Percentiles rank a stretch among this genome's conserved stretches.
Evolutionary conservation across 64 coral and sea anemone species (phyloP).

Genomic region (Montipora foliosa): DNA sequence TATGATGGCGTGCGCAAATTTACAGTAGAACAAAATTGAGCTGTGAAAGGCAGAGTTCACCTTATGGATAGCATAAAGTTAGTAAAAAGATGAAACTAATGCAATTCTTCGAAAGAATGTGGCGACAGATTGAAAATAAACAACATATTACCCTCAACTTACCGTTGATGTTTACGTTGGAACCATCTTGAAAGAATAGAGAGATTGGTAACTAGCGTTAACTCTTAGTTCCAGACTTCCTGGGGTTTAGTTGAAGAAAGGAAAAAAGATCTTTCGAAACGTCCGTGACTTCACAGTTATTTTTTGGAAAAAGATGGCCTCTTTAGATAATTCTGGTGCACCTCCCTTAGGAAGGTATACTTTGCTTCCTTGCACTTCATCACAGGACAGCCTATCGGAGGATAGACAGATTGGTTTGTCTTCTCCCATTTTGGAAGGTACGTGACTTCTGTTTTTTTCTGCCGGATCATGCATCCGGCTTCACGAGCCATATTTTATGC

Average conservation of each 20-base stretch:
- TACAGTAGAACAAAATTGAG: too few species aligned
- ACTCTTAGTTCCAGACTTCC: not conserved
- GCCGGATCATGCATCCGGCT: too few species aligned
- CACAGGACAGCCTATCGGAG: constrained; percentile 4
- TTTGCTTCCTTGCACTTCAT: not conserved
- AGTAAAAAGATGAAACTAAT: too few species aligned
- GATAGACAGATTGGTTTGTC: not conserved
- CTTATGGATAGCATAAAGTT: too few species aligned
- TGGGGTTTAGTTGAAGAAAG: not conserved
- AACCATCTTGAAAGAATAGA: constrained; percentile 21
- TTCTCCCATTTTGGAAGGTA: not conserved
- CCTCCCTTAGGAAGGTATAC: constrained; percentile 29
- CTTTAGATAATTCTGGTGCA: not conserved
- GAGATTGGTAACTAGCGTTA: not conserved
- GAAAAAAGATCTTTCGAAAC: not conserved
- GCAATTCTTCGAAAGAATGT: too few species aligned
- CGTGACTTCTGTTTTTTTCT: not conserved
- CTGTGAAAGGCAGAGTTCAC: too few species aligned
- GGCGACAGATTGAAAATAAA: too few species aligned
- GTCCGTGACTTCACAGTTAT: not conserved
- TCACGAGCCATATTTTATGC: too few species aligned
- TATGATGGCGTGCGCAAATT: too few species aligned
- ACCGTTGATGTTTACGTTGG: not conserved
- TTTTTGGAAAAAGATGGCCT: not conserved
- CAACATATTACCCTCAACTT: too few species aligned